Conservation (phyloP, 2,113 vertebrate species). For the Anseranas semipalmata region DNA sequence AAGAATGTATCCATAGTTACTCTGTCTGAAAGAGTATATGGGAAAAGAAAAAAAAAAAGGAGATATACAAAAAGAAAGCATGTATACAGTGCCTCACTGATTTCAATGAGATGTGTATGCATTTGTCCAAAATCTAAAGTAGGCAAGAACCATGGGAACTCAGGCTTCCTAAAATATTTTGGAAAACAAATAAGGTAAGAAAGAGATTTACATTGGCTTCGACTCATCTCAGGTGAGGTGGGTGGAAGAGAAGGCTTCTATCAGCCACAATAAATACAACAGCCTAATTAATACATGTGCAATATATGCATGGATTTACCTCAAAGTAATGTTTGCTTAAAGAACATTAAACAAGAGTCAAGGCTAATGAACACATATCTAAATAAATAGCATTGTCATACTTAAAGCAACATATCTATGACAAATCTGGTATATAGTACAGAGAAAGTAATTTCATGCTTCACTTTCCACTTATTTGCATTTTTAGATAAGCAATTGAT, state of each 20-base stretch:
- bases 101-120: background rate
- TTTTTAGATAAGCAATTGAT: conserved; percentile 17
- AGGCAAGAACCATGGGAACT: background rate
- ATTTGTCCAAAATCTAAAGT: background rate
- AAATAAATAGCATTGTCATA: background rate
- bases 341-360: background rate
- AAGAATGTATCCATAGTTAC: background rate
- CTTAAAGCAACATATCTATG: background rate
- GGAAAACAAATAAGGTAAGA: background rate
- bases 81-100: background rate
- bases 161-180: background rate
- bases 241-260: background rate
- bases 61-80: background rate
- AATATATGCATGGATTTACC: background rate
- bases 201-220: background rate
- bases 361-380: background rate
- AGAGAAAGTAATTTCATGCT: conserved; percentile 43
- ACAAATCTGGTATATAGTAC: background rate
- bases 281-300: background rate
- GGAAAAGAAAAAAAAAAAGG: background rate
- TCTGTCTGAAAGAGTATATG: background rate
- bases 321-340: background rate
- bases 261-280: background rate
- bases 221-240: background rate
- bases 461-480: conserved; percentile 24